phyloP scores from a whole-genome alignment of 1,140 invertebrate species.

The Vanessa tameamea region DNA sequence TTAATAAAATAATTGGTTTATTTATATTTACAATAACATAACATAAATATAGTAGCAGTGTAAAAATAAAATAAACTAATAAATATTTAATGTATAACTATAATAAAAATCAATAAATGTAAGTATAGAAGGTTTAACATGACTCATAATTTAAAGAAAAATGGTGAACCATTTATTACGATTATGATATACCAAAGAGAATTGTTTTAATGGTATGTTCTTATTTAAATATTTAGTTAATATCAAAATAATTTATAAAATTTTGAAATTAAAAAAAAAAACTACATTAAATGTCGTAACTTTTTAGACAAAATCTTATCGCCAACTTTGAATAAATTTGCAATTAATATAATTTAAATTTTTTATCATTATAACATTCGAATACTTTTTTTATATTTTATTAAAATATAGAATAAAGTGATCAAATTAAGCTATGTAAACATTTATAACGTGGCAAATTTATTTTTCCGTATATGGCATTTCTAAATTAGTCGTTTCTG shows the following conservation, averaged over 20 bases:
- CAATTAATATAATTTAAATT: background rate
- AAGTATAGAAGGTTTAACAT: background rate
- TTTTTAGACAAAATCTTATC: constrained; percentile 1
- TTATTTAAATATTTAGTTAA: background rate
- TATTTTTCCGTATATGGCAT: constrained; percentile 36
- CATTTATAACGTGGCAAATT: constrained; percentile 36
- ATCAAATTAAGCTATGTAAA: constrained; percentile 22
- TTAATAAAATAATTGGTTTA: too few species aligned
- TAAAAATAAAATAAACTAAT: too few species aligned
- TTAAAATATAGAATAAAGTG: background rate
- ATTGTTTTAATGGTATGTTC: background rate
- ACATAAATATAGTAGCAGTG: too few species aligned
- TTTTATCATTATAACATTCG: background rate
- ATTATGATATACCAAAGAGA: background rate
- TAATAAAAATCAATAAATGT: too few species aligned
- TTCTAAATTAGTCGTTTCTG: constrained; percentile 37
- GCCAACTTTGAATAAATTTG: background rate
- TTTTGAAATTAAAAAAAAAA: background rate
- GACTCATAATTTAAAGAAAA: background rate
- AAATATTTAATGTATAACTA: too few species aligned
- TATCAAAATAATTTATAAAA: background rate
- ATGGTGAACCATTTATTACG: background rate
- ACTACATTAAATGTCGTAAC: background rate
- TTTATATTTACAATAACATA: too few species aligned
- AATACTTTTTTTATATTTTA: background rate